phyloP scores from a whole-genome alignment of 2,113 vertebrate genomes.

The Pachyramphus minor region DNA sequence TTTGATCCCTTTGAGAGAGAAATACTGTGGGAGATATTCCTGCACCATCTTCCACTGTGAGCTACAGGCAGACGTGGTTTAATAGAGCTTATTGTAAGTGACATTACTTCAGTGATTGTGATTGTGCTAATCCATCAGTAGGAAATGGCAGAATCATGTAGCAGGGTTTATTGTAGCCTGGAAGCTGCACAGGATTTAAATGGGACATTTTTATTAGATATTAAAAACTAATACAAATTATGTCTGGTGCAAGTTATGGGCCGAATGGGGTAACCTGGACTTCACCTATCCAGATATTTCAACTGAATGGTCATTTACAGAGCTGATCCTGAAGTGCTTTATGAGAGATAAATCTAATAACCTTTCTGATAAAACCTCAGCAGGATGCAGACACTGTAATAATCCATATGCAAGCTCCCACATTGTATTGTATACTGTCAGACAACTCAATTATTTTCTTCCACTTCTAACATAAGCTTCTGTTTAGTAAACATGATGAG shows the following conservation, averaged over 20 bases:
- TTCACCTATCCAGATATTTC: background rate
- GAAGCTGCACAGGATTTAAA: background rate
- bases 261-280: background rate
- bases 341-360: constrained; percentile 30
- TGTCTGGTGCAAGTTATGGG: background rate
- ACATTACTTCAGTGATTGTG: background rate
- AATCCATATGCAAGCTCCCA: background rate
- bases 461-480: constrained; percentile 16
- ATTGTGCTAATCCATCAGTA: background rate
- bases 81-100: background rate
- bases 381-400: background rate
- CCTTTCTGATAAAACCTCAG: background rate
- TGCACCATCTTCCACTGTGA: background rate
- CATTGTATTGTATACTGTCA: background rate
- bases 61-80: background rate
- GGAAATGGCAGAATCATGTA: background rate
- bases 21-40: background rate
- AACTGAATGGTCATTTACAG: background rate
- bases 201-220: background rate
- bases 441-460: constrained; percentile 3
- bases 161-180: background rate
- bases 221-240: background rate
- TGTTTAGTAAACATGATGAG: constrained; percentile 18
- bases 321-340: constrained; percentile 26
- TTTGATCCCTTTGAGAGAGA: background rate